Evolutionary conservation across 2,113 vertebrate genomes (phyloP).

Genomic region (Gymnocephalus cernua): DNA sequence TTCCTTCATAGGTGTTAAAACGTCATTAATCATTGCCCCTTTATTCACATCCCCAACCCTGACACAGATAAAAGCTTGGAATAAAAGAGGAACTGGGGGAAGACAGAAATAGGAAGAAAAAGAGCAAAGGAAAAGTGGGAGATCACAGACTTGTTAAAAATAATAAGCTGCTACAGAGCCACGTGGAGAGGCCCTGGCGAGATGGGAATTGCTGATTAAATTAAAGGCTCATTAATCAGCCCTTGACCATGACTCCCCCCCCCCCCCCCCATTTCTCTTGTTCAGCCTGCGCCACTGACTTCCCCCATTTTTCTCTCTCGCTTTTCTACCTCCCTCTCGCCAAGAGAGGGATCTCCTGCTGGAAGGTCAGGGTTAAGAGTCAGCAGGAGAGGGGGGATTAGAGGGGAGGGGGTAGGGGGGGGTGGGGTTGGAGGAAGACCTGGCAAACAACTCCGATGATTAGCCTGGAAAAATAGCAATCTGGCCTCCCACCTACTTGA

Average conservation of each 20-base stretch:
- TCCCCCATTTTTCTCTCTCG: constrained; percentile 32
- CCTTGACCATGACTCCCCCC: constrained; percentile 81
- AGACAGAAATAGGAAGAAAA: constrained; percentile 56
- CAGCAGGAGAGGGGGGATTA: constrained; percentile 47
- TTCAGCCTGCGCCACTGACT: constrained; percentile 82
- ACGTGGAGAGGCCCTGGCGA: constrained; percentile 83
- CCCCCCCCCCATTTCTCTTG: constrained; percentile 83
- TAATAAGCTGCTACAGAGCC: constrained; percentile 92
- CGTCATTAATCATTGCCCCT: constrained; percentile 90
- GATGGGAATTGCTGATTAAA: constrained; percentile 94
- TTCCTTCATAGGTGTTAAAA: constrained; percentile 85
- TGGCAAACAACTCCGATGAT: constrained; percentile 56
- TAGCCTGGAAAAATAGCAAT: constrained; percentile 64
- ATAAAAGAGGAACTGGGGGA: constrained; percentile 53
- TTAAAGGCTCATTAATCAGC: constrained; percentile 96
- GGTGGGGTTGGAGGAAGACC: constrained; percentile 10
- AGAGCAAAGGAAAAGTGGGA: constrained; percentile 72
- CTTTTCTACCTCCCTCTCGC: constrained; percentile 35
- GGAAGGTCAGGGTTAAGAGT: constrained; percentile 68
- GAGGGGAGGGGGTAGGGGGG: neutral
- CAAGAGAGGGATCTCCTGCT: constrained; percentile 56
- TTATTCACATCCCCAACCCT: constrained; percentile 84
- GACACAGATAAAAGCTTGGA: constrained; percentile 77
- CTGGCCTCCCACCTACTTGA: constrained; percentile 44
- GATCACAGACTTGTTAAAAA: constrained; percentile 92